Evolutionary conservation across 2,797 vertebrate species (phyloP).

Genomic region (Dendrocincla tyrannina): DNA sequence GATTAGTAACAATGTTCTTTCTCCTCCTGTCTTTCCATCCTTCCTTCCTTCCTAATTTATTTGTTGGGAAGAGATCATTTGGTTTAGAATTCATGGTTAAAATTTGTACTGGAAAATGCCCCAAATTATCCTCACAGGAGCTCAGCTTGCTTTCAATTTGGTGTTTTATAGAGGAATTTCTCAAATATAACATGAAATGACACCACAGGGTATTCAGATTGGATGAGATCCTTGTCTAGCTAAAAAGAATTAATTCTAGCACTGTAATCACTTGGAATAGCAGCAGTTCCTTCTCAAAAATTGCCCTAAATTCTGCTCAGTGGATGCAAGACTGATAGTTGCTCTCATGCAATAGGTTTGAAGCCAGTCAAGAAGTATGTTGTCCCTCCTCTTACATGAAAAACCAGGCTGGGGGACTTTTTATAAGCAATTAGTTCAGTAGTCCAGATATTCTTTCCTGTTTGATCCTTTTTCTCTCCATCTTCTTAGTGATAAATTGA

Average conservation of each 20-base stretch:
- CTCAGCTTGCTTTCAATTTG: slow-evolving; percentile 69
- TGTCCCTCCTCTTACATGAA: neutral
- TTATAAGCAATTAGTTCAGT: slow-evolving; percentile 18
- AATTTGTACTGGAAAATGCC: slow-evolving; percentile 70
- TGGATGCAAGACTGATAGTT: slow-evolving; percentile 55
- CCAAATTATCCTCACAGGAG: slow-evolving; percentile 66
- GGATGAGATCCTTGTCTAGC: slow-evolving; percentile 50
- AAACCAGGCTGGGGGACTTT: neutral
- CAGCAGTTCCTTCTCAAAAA: slow-evolving; percentile 58
- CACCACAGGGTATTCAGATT: slow-evolving; percentile 60
- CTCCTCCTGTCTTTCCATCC: neutral
- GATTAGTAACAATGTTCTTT: neutral
- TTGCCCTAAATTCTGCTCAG: slow-evolving; percentile 48
- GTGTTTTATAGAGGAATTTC: slow-evolving; percentile 83
- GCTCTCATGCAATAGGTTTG: slow-evolving; percentile 52
- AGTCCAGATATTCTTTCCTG: slow-evolving; percentile 22
- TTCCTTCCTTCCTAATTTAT: neutral
- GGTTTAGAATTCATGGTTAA: slow-evolving; percentile 67
- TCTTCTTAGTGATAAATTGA: slow-evolving; percentile 27
- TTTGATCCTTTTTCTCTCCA: neutral
- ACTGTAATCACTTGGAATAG: slow-evolving; percentile 62
- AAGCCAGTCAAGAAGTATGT: slow-evolving; percentile 47
- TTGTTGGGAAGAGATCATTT: neutral
- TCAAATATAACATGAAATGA: slow-evolving; percentile 79
- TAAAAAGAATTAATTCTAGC: slow-evolving; percentile 60